Percentiles rank a stretch among this genome's conserved stretches.
These are phyloP conservation scores for Patella depressa DNA, from an alignment of 2,888 invertebrate species.

Conservation along the genomic window DNA sequence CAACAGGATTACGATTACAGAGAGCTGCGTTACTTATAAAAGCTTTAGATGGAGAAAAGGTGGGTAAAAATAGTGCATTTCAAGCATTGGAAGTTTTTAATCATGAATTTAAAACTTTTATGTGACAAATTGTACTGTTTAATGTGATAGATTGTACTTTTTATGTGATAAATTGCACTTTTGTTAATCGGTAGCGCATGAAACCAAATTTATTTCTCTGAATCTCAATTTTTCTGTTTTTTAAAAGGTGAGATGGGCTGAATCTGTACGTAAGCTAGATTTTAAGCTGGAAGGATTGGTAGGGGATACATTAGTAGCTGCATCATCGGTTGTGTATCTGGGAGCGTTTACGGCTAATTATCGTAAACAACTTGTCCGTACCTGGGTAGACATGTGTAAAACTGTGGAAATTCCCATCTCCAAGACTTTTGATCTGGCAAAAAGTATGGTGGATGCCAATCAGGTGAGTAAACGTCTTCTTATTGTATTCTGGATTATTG, in stretches of 20 bases:
- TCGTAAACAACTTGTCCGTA: slow-evolving; percentile 51
- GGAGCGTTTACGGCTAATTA: slow-evolving; percentile 68
- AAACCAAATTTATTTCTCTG: not conserved
- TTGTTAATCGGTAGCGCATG: no score
- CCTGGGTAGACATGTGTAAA: slow-evolving; percentile 58
- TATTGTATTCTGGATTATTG: no score
- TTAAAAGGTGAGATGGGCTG: slow-evolving; percentile 65
- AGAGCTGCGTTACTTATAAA: slow-evolving; percentile 68
- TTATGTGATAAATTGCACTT: no score
- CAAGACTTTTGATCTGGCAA: slow-evolving; percentile 61
- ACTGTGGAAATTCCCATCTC: slow-evolving; percentile 61
- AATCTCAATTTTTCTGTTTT: slow-evolving; percentile 11
- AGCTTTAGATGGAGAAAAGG: slow-evolving; percentile 70
- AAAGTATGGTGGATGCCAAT: slow-evolving; percentile 61
- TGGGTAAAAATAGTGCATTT: slow-evolving; percentile 25
- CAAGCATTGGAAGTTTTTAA: no score
- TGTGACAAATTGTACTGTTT: no score
- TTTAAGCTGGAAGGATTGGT: slow-evolving; percentile 65
- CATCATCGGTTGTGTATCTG: slow-evolving; percentile 67
- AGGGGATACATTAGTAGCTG: slow-evolving; percentile 68
- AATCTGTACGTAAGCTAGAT: slow-evolving; percentile 64
- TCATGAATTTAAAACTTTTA: no score
- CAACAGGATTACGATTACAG: slow-evolving; percentile 63
- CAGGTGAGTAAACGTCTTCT: slow-evolving; percentile 46
- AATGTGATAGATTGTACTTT: no score